These are phyloP conservation scores for Pimpla rufipes DNA, from an alignment of 2,888 invertebrate species.

Conservation along the genomic window DNA sequence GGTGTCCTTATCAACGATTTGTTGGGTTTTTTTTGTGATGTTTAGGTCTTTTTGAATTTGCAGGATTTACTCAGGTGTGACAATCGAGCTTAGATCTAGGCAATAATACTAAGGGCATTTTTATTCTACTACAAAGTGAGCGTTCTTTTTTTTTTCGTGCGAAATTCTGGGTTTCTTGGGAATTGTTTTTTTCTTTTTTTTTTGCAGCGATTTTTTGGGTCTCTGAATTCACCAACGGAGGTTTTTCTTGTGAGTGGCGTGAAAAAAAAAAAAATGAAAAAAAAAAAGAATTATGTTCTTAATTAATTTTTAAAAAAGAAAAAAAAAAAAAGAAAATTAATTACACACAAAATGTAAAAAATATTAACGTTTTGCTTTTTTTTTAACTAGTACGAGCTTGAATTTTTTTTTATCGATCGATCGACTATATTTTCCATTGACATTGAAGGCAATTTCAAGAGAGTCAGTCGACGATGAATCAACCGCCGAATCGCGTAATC, in stretches of 20 bases:
- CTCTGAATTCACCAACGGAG: neutral
- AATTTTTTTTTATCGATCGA: too few relatives aligned
- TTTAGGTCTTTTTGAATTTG: constrained; percentile 22
- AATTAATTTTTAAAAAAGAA: too few relatives aligned
- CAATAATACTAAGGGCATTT: constrained; percentile 2
- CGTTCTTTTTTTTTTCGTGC: constrained; percentile 18
- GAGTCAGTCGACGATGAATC: too few relatives aligned
- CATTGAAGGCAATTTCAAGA: too few relatives aligned
- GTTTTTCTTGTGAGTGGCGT: neutral
- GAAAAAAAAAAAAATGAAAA: too few relatives aligned
- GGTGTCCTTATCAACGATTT: neutral
- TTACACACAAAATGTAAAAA: too few relatives aligned
- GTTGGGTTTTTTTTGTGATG: neutral
- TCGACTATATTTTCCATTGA: too few relatives aligned
- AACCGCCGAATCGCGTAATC: neutral
- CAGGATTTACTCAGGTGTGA: constrained; percentile 6
- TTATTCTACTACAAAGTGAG: constrained; percentile 2
- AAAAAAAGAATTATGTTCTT: too few relatives aligned
- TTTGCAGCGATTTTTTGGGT: neutral
- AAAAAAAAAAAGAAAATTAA: too few relatives aligned
- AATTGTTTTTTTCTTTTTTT: neutral
- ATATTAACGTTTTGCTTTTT: too few relatives aligned
- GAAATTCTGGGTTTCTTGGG: neutral
- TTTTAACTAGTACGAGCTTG: too few relatives aligned
- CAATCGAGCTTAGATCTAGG: constrained; percentile 18